Conservation (phyloP, 2,888 invertebrate genomes). For the Protonemura montana region DNA sequence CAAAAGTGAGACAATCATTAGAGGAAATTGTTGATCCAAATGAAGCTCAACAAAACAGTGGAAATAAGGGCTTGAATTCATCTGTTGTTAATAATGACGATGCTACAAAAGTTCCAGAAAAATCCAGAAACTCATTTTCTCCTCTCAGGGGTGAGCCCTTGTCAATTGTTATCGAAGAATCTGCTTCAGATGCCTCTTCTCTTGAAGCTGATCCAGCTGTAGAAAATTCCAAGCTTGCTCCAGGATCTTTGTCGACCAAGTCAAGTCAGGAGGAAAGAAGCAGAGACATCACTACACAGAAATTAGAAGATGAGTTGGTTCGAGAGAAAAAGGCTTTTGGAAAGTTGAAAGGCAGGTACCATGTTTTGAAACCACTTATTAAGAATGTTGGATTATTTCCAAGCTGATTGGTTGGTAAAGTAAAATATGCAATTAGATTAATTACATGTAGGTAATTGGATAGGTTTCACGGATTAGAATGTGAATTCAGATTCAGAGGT, state of each 20-base stretch:
- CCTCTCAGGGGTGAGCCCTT: constrained; percentile 21
- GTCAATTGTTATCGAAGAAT: constrained; percentile 33
- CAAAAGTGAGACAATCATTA: neutral
- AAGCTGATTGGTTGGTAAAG: too few species aligned
- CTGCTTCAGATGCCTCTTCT: constrained; percentile 17
- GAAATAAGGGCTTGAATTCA: too few species aligned
- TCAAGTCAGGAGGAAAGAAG: neutral
- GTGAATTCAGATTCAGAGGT: too few species aligned
- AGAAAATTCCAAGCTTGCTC: neutral
- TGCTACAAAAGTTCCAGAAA: neutral
- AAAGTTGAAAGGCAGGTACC: constrained; percentile 32
- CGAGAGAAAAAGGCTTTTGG: constrained; percentile 7
- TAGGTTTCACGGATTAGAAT: too few species aligned
- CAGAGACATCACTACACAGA: neutral
- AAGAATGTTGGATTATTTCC: too few species aligned
- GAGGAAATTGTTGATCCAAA: neutral
- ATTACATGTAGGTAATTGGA: too few species aligned
- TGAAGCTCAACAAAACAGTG: neutral
- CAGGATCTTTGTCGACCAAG: neutral
- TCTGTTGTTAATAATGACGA: neutral
- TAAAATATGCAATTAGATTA: too few species aligned
- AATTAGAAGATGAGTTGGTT: constrained; percentile 14
- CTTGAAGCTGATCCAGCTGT: neutral
- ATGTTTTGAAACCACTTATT: too few species aligned
- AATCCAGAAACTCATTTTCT: neutral